Evolutionary conservation across 2,797 vertebrate species (phyloP), one percentile per base, ranked within the genome.

Genomic region (Sus cebifrons): DNA sequence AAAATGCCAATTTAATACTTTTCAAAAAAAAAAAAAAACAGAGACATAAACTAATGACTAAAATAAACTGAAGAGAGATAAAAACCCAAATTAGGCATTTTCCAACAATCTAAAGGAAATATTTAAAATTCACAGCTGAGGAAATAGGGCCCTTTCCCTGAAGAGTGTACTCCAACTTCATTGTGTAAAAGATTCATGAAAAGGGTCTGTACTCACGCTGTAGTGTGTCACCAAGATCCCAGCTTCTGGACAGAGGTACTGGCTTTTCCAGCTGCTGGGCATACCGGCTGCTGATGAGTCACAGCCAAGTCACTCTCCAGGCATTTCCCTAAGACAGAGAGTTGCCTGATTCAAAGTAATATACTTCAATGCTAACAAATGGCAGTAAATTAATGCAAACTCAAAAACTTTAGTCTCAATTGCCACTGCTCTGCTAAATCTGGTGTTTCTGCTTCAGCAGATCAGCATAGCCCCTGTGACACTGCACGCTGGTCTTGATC

Each of bases 21-120:
- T 96, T 79, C 29, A 36, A 70, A 89, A 95, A 91, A 32, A 91
- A 32, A 49, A 95, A 89, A 49, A n/a, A 16, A 65, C 1, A 25
- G 5, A 60, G 6, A 77, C 15, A 89, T 16, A 92, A 95, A 74
- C 18, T 77, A 77, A 44, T 86, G 9, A 18, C 14, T 49, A 86
- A 91, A 88, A 74, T 74, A 89, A 86, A 65, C 44, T 1, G 11
- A 92, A 73, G 79, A 4, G 6, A 2, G 0, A 16, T 25, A 82
- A 56, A 73, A 77, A 25, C 13, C 27, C 23, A 91, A 56, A 21
- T 11, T 77, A 10, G 7, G 6, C 3, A 27, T 88, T 97, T 94
- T 67, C 60, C 14, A 32, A 1, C 36, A 12, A 73, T n/a, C 12
- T 29, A 83, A 74, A 73, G 60, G 73, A 77, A 84, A 60, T 3